Base-by-base conservation (phyloP, 2,113 vertebrate genomes). In the Macrotis lagotis region DNA sequence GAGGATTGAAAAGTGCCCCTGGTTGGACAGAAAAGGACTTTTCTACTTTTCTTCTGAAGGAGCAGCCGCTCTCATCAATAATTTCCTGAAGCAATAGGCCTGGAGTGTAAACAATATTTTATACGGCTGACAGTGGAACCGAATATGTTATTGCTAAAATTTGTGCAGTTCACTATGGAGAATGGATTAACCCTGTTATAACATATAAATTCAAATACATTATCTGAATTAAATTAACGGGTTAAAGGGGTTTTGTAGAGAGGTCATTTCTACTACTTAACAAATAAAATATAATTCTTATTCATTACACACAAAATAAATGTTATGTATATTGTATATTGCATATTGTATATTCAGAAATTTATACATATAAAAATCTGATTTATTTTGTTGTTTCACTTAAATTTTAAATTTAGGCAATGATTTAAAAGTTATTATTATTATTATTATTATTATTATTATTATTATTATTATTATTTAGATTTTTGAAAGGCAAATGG, bases 31-130 rank as follows among this genome's bases (percentile, higher is more conserved):
- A 96, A 97, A 96, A 98, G 97, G 96, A 97, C 97, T 97, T 97
- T 92, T 95, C 96, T 96, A 44, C 96, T 97, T 96, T 95, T 96
- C 94, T 95, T 44, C 9, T 91, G 95, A 97, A 92, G 91, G 66
- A 97, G 95, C 94, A 98, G 96, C 95, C 97, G 95, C 89, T 98
- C 96, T 97, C 97, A 98, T 98, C 98, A 98, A 93, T 98, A 97
- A 96, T 97, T 98, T 98, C 98, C 97, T 19, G 52, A 97, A 98
- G 98, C 97, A 97, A 96, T 90, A 97, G 96, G 97, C 98, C 97
- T 96, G 93, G 93, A 98, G 97, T 96, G 92, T 98, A 98, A 98
- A 98, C 98, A 98, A 88, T 96, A 97, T 98, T 98, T 98, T 97
- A 96, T 91, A 97, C 0, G 0, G 97, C 95, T 94, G 92, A 91